These are phyloP conservation scores for Platypus cylindrus DNA, from an alignment of 2,888 invertebrate genomes.

Conservation along the genomic window DNA sequence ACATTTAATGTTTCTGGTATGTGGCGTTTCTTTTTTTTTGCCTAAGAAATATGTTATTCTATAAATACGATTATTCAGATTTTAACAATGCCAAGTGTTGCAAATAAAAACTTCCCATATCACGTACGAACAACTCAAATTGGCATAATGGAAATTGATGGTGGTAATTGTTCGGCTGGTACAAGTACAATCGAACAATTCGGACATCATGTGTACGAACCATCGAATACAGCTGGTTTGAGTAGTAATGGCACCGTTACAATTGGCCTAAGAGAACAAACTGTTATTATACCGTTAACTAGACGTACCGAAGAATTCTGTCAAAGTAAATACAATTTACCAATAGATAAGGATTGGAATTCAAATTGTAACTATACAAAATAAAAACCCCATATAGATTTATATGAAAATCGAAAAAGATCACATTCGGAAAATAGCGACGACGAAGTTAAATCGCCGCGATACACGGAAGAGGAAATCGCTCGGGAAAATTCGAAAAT, in stretches of 20 bases:
- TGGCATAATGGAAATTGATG: constrained; percentile 49
- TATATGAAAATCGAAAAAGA: too few species aligned
- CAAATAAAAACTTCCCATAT: constrained; percentile 82
- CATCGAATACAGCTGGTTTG: constrained; percentile 28
- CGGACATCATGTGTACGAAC: constrained; percentile 51
- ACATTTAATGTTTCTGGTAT: constrained; percentile 53
- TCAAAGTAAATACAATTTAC: too few species aligned
- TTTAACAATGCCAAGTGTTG: constrained; percentile 70
- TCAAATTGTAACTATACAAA: too few species aligned
- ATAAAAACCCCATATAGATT: too few species aligned
- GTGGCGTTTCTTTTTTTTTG: too few species aligned
- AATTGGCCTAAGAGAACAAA: constrained; percentile 37
- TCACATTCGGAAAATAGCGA: too few species aligned
- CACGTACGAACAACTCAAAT: constrained; percentile 70
- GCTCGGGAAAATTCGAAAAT: constrained; percentile 21
- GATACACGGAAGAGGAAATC: too few species aligned
- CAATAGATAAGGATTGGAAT: too few species aligned
- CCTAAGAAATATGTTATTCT: background rate
- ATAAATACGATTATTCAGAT: constrained; percentile 37
- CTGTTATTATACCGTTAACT: constrained; percentile 51
- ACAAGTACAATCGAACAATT: constrained; percentile 45
- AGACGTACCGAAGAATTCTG: constrained; percentile 51
- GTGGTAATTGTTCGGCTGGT: constrained; percentile 37
- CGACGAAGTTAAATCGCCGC: too few species aligned
- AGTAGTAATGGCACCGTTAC: too few species aligned